Conservation (phyloP, 2,113 vertebrate genomes). For the Lagopus leucura region DNA sequence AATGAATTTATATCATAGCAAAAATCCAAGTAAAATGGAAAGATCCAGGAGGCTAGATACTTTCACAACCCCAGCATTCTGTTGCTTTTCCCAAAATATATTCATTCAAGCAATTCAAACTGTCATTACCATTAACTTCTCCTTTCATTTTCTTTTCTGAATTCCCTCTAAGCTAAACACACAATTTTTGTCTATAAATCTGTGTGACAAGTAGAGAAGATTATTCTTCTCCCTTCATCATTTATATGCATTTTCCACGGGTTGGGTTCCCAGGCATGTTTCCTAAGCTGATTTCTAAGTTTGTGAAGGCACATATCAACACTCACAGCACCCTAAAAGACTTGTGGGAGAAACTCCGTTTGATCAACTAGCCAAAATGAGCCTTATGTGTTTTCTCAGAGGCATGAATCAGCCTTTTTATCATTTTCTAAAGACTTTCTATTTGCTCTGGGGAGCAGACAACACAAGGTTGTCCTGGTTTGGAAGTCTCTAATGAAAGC, state of each 20-base stretch:
- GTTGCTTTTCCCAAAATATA: slow-evolving; percentile 48
- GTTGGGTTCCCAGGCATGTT: background rate
- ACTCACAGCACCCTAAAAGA: background rate
- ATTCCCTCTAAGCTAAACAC: slow-evolving; percentile 57
- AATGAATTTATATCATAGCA: background rate
- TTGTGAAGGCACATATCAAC: background rate
- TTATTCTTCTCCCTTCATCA: background rate
- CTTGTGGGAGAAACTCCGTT: background rate
- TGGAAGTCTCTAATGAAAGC: background rate
- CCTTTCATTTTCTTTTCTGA: slow-evolving; percentile 47
- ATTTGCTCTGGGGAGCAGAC: background rate
- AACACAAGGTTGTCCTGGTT: background rate
- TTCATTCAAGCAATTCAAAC: slow-evolving; percentile 63
- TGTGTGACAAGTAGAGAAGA: slow-evolving; percentile 53
- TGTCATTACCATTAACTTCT: slow-evolving; percentile 52
- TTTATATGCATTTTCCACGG: background rate
- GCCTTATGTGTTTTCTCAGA: background rate
- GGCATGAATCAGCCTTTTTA: background rate
- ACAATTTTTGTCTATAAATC: slow-evolving; percentile 63
- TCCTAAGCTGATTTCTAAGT: slow-evolving; percentile 30
- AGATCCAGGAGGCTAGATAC: background rate
- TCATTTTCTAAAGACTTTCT: background rate
- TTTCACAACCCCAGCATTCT: slow-evolving; percentile 40
- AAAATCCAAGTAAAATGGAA: slow-evolving; percentile 28
- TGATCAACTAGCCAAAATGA: background rate